Evolutionary conservation across 2,888 invertebrate species (phyloP), one percentile per base, ranked within the genome.

Genomic region (Callimorpha dominula): DNA sequence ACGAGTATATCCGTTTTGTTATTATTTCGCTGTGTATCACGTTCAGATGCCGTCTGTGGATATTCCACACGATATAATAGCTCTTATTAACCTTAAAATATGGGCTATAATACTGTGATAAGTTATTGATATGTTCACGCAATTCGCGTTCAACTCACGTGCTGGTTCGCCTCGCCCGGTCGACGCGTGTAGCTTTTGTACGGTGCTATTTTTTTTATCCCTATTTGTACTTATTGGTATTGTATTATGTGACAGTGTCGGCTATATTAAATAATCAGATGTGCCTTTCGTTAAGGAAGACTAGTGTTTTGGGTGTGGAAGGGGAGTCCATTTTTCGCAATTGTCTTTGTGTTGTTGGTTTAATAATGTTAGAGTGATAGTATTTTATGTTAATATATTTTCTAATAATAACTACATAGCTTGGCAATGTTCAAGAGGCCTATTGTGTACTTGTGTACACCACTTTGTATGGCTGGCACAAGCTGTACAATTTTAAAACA

Each of bases 121-220:
- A 46, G 62, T 49, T 54, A 70, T 84, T 74, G 79, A 85, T 87
- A 87, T 87, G 89, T 89, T 91, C 83, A 85, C 79, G 80, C 85
- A 82, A 87, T 90, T 95, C 89, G 92, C 87, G 88, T 93, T 89
- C 94, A 71, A 75, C 84, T 94, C 95, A 95, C 95, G 95, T 95
- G 77, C 82, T 71, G 75, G 91, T 90, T 91, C 90, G 91, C 87
- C 89, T 92, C 91, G 89, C 86, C 43, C 87, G 85, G 85, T 85
- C 87, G 87, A 86, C 86, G 88, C 90, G 91, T 91, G 89, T 87
- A 87, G 84, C 85, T 89, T 90, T 90, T 91, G 91, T 91, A 88
- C 87, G 87, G 77, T 83, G 89, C 81, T 89, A 90, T 92, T 92
- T 91, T 93, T 92, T 92, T 93, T 92, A 91, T 92, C 90, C 91